Evolutionary conservation across 2,113 vertebrate species (phyloP).

Genomic region (Murina feae): DNA sequence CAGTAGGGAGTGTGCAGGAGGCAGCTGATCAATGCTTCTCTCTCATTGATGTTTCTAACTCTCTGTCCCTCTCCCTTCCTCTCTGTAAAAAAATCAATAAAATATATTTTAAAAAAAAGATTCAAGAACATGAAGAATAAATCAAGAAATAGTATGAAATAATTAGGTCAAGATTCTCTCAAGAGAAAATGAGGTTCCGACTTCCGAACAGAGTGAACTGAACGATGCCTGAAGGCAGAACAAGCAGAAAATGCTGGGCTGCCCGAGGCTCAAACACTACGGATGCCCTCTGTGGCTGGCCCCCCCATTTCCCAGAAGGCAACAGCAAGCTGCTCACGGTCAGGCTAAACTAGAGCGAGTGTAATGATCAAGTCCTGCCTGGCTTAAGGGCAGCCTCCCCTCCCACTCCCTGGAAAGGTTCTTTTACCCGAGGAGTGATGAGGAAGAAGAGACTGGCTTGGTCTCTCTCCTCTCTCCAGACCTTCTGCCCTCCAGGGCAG

Average conservation of each 20-base stretch:
- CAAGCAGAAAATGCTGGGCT: neutral
- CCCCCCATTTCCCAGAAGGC: neutral
- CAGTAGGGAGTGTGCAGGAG: too few species aligned
- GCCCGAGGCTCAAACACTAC: neutral
- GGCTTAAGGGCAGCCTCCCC: neutral
- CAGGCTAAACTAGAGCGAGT: neutral
- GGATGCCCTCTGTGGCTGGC: neutral
- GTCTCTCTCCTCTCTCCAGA: neutral
- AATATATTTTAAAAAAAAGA: too few species aligned
- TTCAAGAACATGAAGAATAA: constrained; percentile 19
- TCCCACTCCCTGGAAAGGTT: neutral
- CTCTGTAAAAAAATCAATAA: too few species aligned
- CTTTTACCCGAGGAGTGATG: neutral
- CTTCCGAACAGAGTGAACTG: neutral
- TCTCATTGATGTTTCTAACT: too few species aligned
- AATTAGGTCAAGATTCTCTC: neutral
- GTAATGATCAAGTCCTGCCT: neutral
- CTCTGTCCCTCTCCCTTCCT: too few species aligned
- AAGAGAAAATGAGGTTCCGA: neutral
- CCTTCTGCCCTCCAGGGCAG: neutral
- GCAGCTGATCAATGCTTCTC: too few species aligned
- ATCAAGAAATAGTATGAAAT: neutral
- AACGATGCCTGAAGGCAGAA: neutral
- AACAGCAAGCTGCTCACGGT: neutral
- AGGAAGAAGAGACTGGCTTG: neutral